Conservation (phyloP, 2,888 invertebrate species). For the Ochropleura plecta region DNA sequence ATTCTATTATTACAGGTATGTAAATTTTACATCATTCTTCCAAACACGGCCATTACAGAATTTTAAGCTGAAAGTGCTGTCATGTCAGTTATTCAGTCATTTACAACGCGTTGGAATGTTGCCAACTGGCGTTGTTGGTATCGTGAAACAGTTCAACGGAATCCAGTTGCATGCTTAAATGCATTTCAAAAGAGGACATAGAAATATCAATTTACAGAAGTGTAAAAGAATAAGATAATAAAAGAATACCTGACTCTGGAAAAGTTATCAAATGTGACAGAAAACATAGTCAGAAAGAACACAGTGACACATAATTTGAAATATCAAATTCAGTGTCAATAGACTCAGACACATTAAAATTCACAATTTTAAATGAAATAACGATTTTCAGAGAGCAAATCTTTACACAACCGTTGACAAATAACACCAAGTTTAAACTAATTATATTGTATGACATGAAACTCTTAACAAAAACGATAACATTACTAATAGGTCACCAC, state of each 20-base stretch:
- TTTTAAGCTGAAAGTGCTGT: conserved; percentile 27
- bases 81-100: conserved; percentile 51
- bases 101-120: conserved; percentile 50
- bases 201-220: not conserved
- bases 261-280: conserved; percentile 4
- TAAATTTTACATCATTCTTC: conserved; percentile 19
- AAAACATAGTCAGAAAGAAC: not conserved
- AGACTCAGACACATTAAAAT: not conserved
- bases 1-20: conserved; percentile 10
- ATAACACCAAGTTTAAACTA: not conserved
- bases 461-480: conserved; percentile 20
- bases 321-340: not conserved
- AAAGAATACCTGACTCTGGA: not conserved
- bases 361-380: not conserved
- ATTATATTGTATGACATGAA: conserved; percentile 1
- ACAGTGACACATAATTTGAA: not conserved
- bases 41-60: conserved; percentile 26
- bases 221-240: not conserved
- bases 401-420: not conserved
- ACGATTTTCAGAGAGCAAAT: not conserved
- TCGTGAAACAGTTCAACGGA: conserved; percentile 38
- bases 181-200: not conserved
- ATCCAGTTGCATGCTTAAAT: conserved; percentile 27
- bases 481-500: conserved; percentile 46
- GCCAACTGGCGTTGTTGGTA: conserved; percentile 53